Evolutionary conservation across 1,140 invertebrate genomes (phyloP), one percentile per base, ranked within the genome.

Genomic region (Odontomachus brunneus): DNA sequence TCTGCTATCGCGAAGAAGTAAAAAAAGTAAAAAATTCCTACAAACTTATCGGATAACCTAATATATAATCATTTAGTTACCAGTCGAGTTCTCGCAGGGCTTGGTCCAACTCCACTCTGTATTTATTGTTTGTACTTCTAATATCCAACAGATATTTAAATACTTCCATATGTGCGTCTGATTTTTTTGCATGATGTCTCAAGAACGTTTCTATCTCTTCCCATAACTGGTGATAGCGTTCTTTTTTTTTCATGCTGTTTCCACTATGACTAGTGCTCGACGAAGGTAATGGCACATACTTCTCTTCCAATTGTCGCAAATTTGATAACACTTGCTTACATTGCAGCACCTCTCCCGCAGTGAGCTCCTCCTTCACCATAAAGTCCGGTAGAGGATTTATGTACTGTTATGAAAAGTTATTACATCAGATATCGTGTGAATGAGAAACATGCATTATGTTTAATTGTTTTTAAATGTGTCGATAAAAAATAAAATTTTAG

Each of bases 171-270:
- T 99, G 98, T 80, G 96, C 88, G 57, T 96, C 82, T 84, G 96
- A 95, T 19, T 95, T 93, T 65, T 82, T 92, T 0, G 96, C 95
- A 90, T 98, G 97, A 9, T 96, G 96, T 75, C 97, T 96, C 0
- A 99, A 92, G 74, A 98, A 95, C 15, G 96, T 96, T 93, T 99
- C 98, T 33, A 99, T 92, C 91, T 99, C 99, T 55, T 95, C 95
- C 97, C 98, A 99, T 90, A 99, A 95, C 60, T 97, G 95, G 73
- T 97, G 95, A 93, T 99, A 99, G 88, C 99, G 98, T 89, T 99
- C 98, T 87, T 99, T 98, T 53, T 96, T 95, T 57, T 96, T 96
- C 44, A 92, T 90, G 22, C 95, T 95, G 89, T 96, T 96, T 7
- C 94, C 94, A 22, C 95, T 95, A 5, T 93, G 89, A 1, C 95